These are phyloP conservation scores for Lysandra bellargus DNA, from an alignment of 2,888 invertebrate species.

Conservation along the genomic window DNA sequence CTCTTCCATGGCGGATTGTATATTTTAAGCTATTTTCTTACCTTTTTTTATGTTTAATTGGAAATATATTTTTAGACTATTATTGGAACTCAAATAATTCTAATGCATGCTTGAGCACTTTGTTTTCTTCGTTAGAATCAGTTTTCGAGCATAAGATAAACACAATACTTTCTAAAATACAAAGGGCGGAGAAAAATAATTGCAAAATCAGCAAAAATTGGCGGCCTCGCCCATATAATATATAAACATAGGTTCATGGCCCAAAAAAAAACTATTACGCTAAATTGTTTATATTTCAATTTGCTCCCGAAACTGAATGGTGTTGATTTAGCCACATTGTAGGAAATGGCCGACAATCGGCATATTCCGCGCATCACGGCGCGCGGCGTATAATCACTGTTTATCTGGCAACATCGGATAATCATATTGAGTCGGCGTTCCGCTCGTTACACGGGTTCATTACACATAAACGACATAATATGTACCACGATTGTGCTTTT, in stretches of 20 bases:
- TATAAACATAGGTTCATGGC: background rate
- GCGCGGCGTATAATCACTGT: conserved; percentile 43
- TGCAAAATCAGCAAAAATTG: too few species aligned
- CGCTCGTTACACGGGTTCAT: conserved; percentile 45
- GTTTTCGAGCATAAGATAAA: too few species aligned
- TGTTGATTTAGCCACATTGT: conserved; percentile 24
- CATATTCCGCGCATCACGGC: conserved; percentile 40
- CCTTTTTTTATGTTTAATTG: too few species aligned
- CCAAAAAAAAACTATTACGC: background rate
- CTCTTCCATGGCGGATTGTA: too few species aligned
- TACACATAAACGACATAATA: conserved; percentile 39
- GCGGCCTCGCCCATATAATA: too few species aligned
- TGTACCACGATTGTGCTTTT: conserved; percentile 31
- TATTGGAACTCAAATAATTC: too few species aligned
- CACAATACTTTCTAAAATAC: too few species aligned
- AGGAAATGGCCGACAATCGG: background rate
- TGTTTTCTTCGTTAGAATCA: too few species aligned
- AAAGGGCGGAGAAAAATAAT: too few species aligned
- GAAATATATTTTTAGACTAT: too few species aligned
- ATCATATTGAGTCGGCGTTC: conserved; percentile 42
- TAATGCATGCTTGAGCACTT: too few species aligned
- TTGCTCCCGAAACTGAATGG: conserved; percentile 19
- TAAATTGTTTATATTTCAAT: conserved; percentile 12
- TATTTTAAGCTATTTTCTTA: too few species aligned
- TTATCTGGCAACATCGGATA: conserved; percentile 39